Percentiles rank a stretch among this genome's conserved stretches.
These are phyloP conservation scores for Ditylenchus weischeri DNA, from an alignment of 2,888 invertebrate genomes.

Conservation along the genomic window DNA sequence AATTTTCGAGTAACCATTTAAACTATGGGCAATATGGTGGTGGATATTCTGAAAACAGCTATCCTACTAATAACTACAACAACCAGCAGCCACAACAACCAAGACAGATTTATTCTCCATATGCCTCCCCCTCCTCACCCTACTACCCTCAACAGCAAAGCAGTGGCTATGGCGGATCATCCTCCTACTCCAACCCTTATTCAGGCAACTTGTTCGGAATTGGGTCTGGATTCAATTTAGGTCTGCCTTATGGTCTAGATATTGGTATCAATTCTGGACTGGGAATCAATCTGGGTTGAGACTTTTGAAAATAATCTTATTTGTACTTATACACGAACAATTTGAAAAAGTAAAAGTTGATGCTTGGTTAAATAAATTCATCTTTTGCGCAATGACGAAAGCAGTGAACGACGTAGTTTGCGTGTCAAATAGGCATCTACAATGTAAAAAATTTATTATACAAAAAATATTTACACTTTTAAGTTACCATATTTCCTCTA, in stretches of 20 bases:
- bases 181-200: neutral
- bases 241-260: neutral
- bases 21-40: too few relatives aligned
- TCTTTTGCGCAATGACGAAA: neutral
- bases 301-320: neutral
- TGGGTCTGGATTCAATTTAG: slow-evolving; percentile 4
- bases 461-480: neutral
- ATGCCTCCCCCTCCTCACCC: too few relatives aligned
- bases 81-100: too few relatives aligned
- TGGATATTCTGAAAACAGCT: too few relatives aligned
- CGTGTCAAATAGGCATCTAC: slow-evolving; percentile 3
- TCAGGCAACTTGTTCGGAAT: slow-evolving; percentile 7
- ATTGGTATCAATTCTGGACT: slow-evolving; percentile 1
- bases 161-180: neutral
- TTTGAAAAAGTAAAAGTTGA: neutral
- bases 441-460: neutral
- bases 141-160: too few relatives aligned
- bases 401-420: slow-evolving; percentile 7
- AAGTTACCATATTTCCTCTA: too few relatives aligned
- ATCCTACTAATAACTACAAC: too few relatives aligned
- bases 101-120: too few relatives aligned
- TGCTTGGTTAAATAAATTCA: neutral
- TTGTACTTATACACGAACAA: neutral
- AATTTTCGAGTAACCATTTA: too few relatives aligned
- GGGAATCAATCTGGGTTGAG: slow-evolving; percentile 6